Conservation (phyloP, 2,797 vertebrate genomes). For the Sparus aurata region DNA sequence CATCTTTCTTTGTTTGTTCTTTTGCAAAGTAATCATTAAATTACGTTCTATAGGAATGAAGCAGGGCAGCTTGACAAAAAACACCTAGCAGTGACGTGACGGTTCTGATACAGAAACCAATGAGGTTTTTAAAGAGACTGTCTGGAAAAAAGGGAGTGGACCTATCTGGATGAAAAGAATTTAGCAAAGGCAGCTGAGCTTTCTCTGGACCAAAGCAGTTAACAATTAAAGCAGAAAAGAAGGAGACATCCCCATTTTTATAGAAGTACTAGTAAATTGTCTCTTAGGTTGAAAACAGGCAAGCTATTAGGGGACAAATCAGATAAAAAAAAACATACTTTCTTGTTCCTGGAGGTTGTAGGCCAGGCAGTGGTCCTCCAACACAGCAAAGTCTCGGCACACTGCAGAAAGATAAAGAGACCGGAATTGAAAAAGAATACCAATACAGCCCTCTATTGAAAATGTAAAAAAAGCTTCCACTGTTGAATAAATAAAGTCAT, state of each 20-base stretch:
- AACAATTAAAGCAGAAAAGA: constrained; percentile 1
- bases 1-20: constrained; percentile 11
- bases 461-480: background rate
- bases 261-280: background rate
- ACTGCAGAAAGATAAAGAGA: constrained; percentile 80
- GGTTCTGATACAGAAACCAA: constrained; percentile 2
- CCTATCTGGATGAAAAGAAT: background rate
- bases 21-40: constrained; percentile 36
- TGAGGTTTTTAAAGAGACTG: constrained; percentile 9
- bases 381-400: constrained; percentile 94
- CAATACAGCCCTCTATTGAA: background rate
- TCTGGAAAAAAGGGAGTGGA: background rate
- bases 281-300: background rate
- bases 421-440: background rate
- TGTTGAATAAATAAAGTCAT: background rate
- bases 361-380: constrained; percentile 97
- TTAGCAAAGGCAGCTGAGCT: background rate
- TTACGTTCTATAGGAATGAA: constrained; percentile 23
- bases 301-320: background rate
- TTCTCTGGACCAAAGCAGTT: background rate
- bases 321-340: constrained; percentile 86
- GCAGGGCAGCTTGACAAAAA: constrained; percentile 7
- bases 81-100: background rate
- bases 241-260: background rate
- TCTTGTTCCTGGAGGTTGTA: constrained; percentile 98